Evolutionary conservation across 2,113 vertebrate species (phyloP), one percentile per base, ranked within the genome.

Genomic region (Gambusia affinis): DNA sequence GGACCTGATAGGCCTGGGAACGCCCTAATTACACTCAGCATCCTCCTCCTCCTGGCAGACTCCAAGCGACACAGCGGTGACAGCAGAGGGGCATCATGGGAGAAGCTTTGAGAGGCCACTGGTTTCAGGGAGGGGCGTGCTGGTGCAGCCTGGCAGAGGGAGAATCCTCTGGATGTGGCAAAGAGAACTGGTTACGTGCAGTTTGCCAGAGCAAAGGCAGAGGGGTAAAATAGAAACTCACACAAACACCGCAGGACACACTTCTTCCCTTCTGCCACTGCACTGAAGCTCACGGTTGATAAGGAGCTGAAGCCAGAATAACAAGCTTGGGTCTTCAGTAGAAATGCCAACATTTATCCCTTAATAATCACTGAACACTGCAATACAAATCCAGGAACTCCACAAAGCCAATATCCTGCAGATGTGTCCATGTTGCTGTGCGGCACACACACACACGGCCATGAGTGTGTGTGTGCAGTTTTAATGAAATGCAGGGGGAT

Each of bases 401-500:
- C 72, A 82, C 77, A 80, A 60, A 70, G 62, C 62, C 22, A 27
- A 79, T 64, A 66, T 60, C 71, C 65, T 73, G 60, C 27, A 42
- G 37, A 63, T 73, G 70, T 80, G 76, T 47, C 69, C 54, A 67
- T 31, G 63, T n/a, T 57, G 8, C 51, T 10, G 22, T n/a, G 22
- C 24, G 24, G 51, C 51, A 10, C 51, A 22, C 39, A 47, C 44
- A 31, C 80, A 60, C 39, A 61, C 29, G 73, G 27, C 65, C 57
- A 71, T 22, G 42, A 28, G 51, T 54, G 31, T 65, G 83, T 27
- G 71, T 27, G 76, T 24, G 44, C 4, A 44, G 64, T 73, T 81
- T 67, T 93, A 91, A 92, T 93, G 89, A 88, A 84, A 92, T 92
- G 89, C 91, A 90, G 84, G 70, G 83, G 83, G 69, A 85, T 86